A percentile compares a stretch with the other conserved stretches of the same genome.
Evolutionary conservation across 1,140 invertebrate genomes (phyloP).

Genomic region (Triops cancriformis): DNA sequence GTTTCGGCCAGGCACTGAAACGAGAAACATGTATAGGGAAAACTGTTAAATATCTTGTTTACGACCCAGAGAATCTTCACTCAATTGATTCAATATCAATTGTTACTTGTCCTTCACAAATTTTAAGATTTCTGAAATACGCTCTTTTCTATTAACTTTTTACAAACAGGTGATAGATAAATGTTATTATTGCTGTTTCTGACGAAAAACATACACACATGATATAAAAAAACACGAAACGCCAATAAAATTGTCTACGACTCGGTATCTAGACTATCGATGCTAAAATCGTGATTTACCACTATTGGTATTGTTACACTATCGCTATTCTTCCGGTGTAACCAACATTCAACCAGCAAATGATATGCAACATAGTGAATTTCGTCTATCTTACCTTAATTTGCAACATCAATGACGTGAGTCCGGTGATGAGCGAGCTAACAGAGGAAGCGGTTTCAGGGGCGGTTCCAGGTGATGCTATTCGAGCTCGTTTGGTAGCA

Average conservation of each 20-base stretch:
- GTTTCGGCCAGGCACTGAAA: conserved; percentile 73
- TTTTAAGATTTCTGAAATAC: no score
- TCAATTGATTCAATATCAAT: neutral
- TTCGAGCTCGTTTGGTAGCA: conserved; percentile 46
- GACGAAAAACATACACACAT: neutral
- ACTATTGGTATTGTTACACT: no score
- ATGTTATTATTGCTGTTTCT: conserved; percentile 11
- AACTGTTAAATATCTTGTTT: no score
- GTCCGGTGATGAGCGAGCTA: conserved; percentile 70
- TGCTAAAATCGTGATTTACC: no score
- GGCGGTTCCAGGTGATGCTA: conserved; percentile 21
- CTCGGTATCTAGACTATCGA: no score
- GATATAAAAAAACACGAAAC: conserved; percentile 16
- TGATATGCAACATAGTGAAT: no score
- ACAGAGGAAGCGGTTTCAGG: conserved; percentile 36
- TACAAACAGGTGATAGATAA: conserved; percentile 22
- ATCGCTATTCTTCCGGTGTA: no score
- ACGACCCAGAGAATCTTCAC: neutral
- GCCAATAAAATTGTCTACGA: neutral
- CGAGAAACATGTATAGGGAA: conserved; percentile 14
- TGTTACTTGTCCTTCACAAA: neutral
- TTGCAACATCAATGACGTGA: conserved; percentile 85
- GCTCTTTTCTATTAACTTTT: neutral
- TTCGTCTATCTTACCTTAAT: conserved; percentile 67
- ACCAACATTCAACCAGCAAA: no score